Base-by-base conservation (phyloP, 1,140 invertebrate species). In the Triops longicaudatus region DNA sequence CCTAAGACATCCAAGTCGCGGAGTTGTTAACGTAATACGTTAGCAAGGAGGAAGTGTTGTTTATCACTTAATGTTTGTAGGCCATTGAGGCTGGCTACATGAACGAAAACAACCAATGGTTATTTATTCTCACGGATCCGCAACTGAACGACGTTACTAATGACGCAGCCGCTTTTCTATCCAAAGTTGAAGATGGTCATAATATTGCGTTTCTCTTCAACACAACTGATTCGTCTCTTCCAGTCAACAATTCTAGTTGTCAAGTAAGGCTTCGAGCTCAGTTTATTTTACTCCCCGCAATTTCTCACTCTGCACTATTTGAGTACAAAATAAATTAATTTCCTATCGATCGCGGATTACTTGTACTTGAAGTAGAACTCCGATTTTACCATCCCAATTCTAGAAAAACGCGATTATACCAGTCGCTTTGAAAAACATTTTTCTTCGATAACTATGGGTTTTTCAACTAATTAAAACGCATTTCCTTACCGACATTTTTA, bases 131-230 rank as follows among this genome's bases (percentile, higher is more conserved):
- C n/a, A 86, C 90, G 0, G 89, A 92, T 73, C 88, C 86, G 9
- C 17, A 0, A 63, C 0, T 22, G 10, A 0, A 17, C 0, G 82
- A 85, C 75, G 78, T 79, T 6, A 82, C 81, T 1, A 84, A 83
- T 42, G 83, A 84, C 17, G 81, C 90, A 41, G 84, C 86, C 0
- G 82, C 83, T 22, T 84, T 91, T 50, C 83, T 87, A 28, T 85
- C 88, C 71, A 84, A 88, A 3, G 82, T 93, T 27, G 85, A 85
- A 3, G 92, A 94, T 83, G 93, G 93, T 1, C 91, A 92, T 80
- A 94, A 95, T 82, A 82, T 94, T n/a, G 91, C 92, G 17, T 92
- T 93, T 80, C 85, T 92, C 37, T 90, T 90, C 79, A 95, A 95
- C 82, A 83, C 85, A 7, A 91, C 92, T 0, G 14, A 63, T 6